Conservation (phyloP, 23 tunicate species). For the Clavelina lepadiformis region DNA sequence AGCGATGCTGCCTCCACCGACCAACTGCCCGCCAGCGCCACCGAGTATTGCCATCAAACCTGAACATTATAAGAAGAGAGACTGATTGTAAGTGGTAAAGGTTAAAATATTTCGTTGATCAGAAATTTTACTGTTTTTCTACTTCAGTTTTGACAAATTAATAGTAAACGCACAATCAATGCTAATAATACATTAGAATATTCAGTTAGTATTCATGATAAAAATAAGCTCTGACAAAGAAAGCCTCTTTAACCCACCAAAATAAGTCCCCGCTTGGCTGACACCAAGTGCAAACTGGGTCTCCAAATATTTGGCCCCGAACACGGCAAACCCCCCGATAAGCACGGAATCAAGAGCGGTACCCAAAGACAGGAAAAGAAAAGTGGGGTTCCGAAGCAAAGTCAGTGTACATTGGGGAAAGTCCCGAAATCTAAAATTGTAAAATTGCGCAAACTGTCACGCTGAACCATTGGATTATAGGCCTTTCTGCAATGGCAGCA, state of each 20-base stretch:
- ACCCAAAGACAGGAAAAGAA: conserved; percentile 41
- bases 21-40: conserved; percentile 47
- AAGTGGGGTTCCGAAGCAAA: conserved; percentile 58
- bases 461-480: too few relatives aligned
- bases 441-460: not conserved
- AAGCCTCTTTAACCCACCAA: conserved; percentile 20
- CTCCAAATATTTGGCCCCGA: conserved; percentile 83
- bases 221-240: not conserved
- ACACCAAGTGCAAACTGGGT: conserved; percentile 54
- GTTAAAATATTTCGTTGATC: not conserved
- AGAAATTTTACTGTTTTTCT: not conserved
- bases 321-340: conserved; percentile 59
- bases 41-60: conserved; percentile 52
- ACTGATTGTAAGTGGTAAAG: not conserved
- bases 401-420: conserved; percentile 43
- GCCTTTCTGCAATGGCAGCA: too few relatives aligned
- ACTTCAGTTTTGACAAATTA: too few relatives aligned
- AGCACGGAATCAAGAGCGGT: conserved; percentile 58
- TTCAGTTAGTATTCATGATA: too few relatives aligned
- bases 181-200: too few relatives aligned
- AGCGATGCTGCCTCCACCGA: conserved; percentile 39
- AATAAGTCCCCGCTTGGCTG: conserved; percentile 57
- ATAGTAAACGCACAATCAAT: too few relatives aligned
- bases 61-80: not conserved
- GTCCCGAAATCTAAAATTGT: conserved; percentile 52